These are phyloP conservation scores for Serripes groenlandicus DNA, from an alignment of 2,888 invertebrate genomes.

Conservation along the genomic window DNA sequence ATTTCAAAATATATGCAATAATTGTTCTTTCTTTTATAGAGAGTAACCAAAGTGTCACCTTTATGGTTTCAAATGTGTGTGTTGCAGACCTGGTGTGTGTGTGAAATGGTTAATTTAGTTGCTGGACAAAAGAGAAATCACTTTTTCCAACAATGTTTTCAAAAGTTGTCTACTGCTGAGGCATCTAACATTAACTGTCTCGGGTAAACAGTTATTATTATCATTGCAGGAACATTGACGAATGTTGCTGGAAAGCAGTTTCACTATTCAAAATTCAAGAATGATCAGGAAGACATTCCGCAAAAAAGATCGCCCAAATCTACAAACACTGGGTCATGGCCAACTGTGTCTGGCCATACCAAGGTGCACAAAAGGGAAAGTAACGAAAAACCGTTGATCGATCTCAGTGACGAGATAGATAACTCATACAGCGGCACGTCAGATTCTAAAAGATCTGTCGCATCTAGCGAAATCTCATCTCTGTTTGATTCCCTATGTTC, in stretches of 20 bases:
- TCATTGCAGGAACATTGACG: constrained; percentile 71
- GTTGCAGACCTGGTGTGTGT: too few relatives aligned
- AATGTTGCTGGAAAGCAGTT: constrained; percentile 74
- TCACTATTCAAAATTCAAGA: constrained; percentile 91
- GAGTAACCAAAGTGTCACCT: too few relatives aligned
- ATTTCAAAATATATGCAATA: too few relatives aligned
- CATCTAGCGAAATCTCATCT: constrained; percentile 67
- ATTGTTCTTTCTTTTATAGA: too few relatives aligned
- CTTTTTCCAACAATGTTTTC: too few relatives aligned
- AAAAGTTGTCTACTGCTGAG: too few relatives aligned
- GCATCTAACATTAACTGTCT: too few relatives aligned
- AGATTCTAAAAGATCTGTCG: constrained; percentile 36
- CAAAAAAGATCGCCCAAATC: constrained; percentile 31
- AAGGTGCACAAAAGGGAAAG: constrained; percentile 57
- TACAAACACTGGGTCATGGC: constrained; percentile 32
- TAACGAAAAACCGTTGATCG: constrained; percentile 81
- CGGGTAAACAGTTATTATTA: too few relatives aligned
- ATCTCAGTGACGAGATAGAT: constrained; percentile 78
- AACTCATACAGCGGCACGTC: constrained; percentile 6
- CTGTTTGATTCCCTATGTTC: constrained; percentile 79
- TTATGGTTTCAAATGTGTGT: too few relatives aligned
- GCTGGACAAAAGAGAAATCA: too few relatives aligned
- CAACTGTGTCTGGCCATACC: constrained; percentile 49
- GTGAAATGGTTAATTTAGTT: too few relatives aligned
- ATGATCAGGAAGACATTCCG: constrained; percentile 88